These are phyloP conservation scores for Tachina lurida DNA, from an alignment of 2,888 invertebrate species.

Conservation along the genomic window DNA sequence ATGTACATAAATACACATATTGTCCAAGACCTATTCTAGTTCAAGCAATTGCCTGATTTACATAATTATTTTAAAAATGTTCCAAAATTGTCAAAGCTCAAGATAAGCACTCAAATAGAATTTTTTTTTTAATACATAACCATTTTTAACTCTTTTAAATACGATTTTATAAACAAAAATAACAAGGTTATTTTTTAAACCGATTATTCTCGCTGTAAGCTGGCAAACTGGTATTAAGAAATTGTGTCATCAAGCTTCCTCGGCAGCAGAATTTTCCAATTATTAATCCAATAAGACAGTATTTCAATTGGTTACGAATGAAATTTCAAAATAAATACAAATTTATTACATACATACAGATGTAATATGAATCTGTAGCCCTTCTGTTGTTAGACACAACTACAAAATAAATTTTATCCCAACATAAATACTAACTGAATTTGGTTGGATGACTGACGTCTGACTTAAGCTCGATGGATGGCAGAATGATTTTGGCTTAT, in stretches of 20 bases:
- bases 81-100: too few species aligned
- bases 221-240: not conserved
- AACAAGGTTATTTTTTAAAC: too few species aligned
- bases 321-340: not conserved
- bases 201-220: too few species aligned
- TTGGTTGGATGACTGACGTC: conserved; percentile 16
- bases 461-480: conserved; percentile 39
- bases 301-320: not conserved
- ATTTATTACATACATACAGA: too few species aligned
- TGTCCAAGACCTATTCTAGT: not conserved
- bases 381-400: not conserved
- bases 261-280: not conserved
- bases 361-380: not conserved
- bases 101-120: too few species aligned
- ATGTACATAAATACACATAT: too few species aligned
- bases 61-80: too few species aligned
- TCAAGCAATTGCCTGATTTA: too few species aligned
- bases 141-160: too few species aligned
- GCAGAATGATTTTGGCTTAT: conserved; percentile 58
- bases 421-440: conserved; percentile 1
- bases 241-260: not conserved
- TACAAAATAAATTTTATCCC: not conserved
- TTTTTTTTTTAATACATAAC: too few species aligned
- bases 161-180: too few species aligned
- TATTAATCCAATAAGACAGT: not conserved